Base-by-base conservation (phyloP, 2,888 invertebrate species). In the Cerceris rybyensis region DNA sequence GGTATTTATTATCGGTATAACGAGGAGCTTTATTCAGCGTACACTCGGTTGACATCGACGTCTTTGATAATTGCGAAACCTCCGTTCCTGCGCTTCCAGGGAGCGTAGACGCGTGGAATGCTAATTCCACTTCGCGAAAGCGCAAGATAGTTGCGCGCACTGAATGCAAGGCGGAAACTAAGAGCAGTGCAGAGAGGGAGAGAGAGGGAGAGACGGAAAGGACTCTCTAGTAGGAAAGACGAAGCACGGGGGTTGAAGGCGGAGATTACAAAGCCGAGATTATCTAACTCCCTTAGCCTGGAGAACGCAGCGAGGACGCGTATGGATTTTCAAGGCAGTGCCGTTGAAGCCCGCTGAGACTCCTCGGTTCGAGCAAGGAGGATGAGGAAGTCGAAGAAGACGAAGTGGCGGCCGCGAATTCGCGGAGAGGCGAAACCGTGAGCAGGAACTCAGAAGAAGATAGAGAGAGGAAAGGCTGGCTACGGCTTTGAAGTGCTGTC, bases 221-320 rank as follows among this genome's bases (percentile, higher is more conserved):
- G 28, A 28, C 28, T 28, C 28, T 28, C 28, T 28, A 28, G 28
- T 28, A 58, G 70, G 70, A 66, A 65, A 50, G 68, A 65, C 43
- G 67, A 42, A 43, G 54, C 63, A 60, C 50, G 71, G 70, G 70
- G 77, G 80, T 81, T 84, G 75, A 79, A 79, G 80, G 83, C 81
- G 81, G 82, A 88, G 88, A 90, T 90, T 89, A 89, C 88, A 89
- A 88, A 89, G 89, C 87, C 83, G 83, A 88, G 89, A 90, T 90
- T 88, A 89, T 88, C 88, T 88, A 88, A 88, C 88, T 88, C 86
- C 82, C 87, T 86, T 83, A 83, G 81, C 79, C 70, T 66, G 66
- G 81, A 86, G 80, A 75, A 70, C 75, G 77, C 73, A 78, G 78
- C 75, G 79, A 55, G 72, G 71, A 77, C 71, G 74, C 70, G 77